Percentiles rank a stretch among this genome's conserved stretches.
phyloP scores from a whole-genome alignment of 2,888 invertebrate species.

The Rhogogaster chlorosoma region DNA sequence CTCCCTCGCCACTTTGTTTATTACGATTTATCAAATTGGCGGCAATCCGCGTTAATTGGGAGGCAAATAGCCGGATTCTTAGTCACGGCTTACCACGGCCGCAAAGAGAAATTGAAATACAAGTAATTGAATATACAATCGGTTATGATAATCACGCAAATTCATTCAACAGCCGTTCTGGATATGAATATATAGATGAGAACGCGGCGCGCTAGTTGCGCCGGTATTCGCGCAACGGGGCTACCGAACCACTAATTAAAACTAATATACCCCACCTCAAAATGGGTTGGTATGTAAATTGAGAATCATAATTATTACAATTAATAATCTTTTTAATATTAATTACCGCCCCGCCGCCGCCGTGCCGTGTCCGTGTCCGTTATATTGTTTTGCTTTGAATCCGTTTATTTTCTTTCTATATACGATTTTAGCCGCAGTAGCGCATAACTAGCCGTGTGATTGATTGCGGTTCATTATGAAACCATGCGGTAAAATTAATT shows the following conservation, averaged over 20 bases:
- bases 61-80: not conserved
- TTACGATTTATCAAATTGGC: not conserved
- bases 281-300: constrained; percentile 29
- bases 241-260: constrained; percentile 24
- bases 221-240: constrained; percentile 7
- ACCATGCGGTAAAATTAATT: constrained; percentile 73
- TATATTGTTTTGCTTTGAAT: constrained; percentile 32
- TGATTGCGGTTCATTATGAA: constrained; percentile 73
- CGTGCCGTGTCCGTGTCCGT: not conserved
- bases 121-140: constrained; percentile 26
- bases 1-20: not conserved
- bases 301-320: constrained; percentile 65
- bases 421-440: constrained; percentile 24
- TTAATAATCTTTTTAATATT: constrained; percentile 73
- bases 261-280: constrained; percentile 33
- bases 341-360: constrained; percentile 64
- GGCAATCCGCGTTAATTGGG: not conserved
- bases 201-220: constrained; percentile 3
- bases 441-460: constrained; percentile 63
- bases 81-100: not conserved
- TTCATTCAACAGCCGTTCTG: constrained; percentile 33
- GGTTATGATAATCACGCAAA: constrained; percentile 42
- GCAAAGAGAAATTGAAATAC: constrained; percentile 7
- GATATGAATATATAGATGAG: constrained; percentile 30
- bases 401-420: not conserved